These are phyloP conservation scores for Clangula hyemalis DNA, from an alignment of 2,797 vertebrate genomes.

Conservation along the genomic window DNA sequence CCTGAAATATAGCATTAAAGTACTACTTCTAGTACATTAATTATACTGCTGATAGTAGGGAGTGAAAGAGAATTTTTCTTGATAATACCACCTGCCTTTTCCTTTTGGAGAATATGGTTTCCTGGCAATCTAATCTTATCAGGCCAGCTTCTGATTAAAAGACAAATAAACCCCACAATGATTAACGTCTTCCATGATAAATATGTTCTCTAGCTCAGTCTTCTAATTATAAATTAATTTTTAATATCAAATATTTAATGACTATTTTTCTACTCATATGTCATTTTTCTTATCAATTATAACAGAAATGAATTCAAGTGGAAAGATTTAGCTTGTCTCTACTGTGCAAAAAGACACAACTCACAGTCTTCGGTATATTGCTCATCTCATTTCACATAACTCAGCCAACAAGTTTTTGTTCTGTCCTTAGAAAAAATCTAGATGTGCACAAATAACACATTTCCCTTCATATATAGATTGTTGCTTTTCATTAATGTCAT, in stretches of 20 bases:
- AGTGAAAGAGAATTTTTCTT: conserved; percentile 26
- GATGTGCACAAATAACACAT: neutral
- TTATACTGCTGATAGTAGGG: neutral
- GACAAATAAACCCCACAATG: conserved; percentile 8
- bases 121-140: conserved; percentile 28
- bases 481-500: neutral
- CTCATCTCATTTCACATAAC: conserved; percentile 9
- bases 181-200: conserved; percentile 27
- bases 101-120: conserved; percentile 12
- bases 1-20: conserved; percentile 22
- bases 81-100: conserved; percentile 38
- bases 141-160: conserved; percentile 28
- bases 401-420: neutral
- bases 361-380: neutral
- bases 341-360: conserved; percentile 27
- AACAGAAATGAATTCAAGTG: conserved; percentile 32
- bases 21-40: neutral
- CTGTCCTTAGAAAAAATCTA: neutral
- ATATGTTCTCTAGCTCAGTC: conserved; percentile 19
- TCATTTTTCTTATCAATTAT: conserved; percentile 42
- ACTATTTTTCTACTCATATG: neutral
- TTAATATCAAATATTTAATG: conserved; percentile 34
- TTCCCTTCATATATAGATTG: neutral
- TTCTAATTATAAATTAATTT: conserved; percentile 39
- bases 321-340: conserved; percentile 37